Percentiles rank a stretch among this genome's conserved stretches.
These are phyloP conservation scores for Caenorhabditis wallacei DNA, from an alignment of 2,888 invertebrate species.

Conservation along the genomic window DNA sequence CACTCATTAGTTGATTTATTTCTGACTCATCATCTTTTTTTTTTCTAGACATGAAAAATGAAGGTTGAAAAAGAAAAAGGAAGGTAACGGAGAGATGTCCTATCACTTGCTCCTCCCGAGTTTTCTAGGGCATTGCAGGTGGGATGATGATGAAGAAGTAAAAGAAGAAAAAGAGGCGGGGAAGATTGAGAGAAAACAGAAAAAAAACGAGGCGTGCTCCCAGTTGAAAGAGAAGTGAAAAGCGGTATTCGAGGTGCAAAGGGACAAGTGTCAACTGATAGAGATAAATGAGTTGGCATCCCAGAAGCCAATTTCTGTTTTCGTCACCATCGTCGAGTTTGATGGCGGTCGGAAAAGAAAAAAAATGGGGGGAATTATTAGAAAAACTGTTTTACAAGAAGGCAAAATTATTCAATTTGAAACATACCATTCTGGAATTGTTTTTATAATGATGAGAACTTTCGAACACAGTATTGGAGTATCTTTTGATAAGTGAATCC, in stretches of 20 bases:
- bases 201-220: constrained; percentile 31
- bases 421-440: no score
- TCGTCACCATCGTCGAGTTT: constrained; percentile 22
- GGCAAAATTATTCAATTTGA: no score
- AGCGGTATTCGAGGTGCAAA: constrained; percentile 21
- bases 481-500: no score
- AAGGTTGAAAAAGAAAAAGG: constrained; percentile 32
- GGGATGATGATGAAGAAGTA: constrained; percentile 28
- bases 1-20: constrained; percentile 19
- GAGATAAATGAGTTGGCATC: constrained; percentile 60
- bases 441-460: no score
- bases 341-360: constrained; percentile 8
- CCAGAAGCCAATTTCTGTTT: constrained; percentile 31
- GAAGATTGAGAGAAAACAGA: background rate
- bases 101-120: constrained; percentile 17
- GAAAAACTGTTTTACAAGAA: no score
- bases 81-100: constrained; percentile 21
- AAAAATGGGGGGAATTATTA: no score
- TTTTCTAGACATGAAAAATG: constrained; percentile 13
- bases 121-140: constrained; percentile 57
- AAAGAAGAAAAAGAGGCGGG: constrained; percentile 22
- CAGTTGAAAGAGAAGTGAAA: constrained; percentile 7
- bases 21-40: constrained; percentile 28
- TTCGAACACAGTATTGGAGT: no score
- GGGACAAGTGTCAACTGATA: constrained; percentile 59